Evolutionary conservation across 2,113 vertebrate genomes (phyloP).

Genomic region (Sclerurus mexicanus): DNA sequence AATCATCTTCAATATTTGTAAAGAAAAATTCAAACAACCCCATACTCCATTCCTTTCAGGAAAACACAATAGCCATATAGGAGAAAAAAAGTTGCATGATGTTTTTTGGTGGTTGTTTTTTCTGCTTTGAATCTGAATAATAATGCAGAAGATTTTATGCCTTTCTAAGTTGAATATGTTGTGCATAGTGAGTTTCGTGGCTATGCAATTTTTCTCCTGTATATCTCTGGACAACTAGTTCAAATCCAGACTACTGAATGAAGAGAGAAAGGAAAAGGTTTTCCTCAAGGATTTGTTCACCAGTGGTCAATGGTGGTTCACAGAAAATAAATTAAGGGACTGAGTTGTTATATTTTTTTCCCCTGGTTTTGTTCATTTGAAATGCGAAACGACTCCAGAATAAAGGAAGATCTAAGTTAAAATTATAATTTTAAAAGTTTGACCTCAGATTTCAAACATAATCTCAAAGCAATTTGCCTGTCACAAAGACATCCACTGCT

Average conservation of each 20-base stretch:
- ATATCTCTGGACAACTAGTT: neutral
- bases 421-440: constrained; percentile 39
- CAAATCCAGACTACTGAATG: neutral
- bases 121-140: neutral
- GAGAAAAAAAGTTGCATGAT: neutral
- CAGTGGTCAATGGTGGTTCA: neutral
- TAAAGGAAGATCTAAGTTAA: neutral
- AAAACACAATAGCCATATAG: neutral
- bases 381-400: neutral
- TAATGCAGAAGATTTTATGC: neutral
- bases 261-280: neutral
- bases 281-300: neutral
- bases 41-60: neutral
- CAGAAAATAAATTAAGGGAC: neutral
- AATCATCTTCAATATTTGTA: neutral
- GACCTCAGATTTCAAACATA: constrained; percentile 56
- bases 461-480: constrained; percentile 73
- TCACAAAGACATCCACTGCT: constrained; percentile 54
- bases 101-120: neutral
- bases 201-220: neutral
- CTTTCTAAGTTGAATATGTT: neutral
- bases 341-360: neutral
- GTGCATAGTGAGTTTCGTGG: neutral
- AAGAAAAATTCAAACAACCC: neutral
- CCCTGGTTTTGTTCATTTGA: neutral